Conservation (phyloP, 2,797 vertebrate species). For the Lindbergichthys nudifrons region DNA sequence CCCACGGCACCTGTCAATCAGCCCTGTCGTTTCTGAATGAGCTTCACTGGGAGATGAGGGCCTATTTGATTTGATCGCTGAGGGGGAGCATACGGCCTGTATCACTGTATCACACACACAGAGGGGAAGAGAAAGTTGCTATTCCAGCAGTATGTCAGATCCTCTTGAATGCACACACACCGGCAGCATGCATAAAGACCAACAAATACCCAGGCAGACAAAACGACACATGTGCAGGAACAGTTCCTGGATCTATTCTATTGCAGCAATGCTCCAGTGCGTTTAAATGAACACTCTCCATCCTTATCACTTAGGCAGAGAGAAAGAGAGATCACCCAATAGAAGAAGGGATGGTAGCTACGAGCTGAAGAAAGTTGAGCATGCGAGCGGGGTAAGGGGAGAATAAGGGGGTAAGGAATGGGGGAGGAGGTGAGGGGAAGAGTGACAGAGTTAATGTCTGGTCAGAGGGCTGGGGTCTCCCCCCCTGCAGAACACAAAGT, state of each 20-base stretch:
- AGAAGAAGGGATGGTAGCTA: slow-evolving; percentile 6
- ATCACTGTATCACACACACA: slow-evolving; percentile 64
- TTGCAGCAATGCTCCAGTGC: slow-evolving; percentile 31
- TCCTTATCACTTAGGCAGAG: slow-evolving; percentile 30
- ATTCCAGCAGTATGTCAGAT: slow-evolving; percentile 63
- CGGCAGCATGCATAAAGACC: slow-evolving; percentile 36
- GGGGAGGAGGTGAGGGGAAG: slow-evolving; percentile 8
- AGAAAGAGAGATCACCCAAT: slow-evolving; percentile 19
- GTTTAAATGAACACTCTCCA: slow-evolving; percentile 40
- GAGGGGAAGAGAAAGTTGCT: slow-evolving; percentile 53
- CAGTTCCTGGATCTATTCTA: slow-evolving; percentile 25
- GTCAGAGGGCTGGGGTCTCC: slow-evolving; percentile 50
- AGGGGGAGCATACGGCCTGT: slow-evolving; percentile 69
- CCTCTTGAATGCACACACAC: slow-evolving; percentile 41
- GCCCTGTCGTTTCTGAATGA: slow-evolving; percentile 69
- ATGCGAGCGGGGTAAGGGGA: not conserved
- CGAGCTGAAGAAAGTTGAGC: slow-evolving; percentile 13
- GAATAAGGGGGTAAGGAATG: not conserved
- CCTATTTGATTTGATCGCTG: slow-evolving; percentile 77
- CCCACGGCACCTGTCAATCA: slow-evolving; percentile 79
- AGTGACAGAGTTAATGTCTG: slow-evolving; percentile 38
- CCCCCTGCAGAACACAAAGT: slow-evolving; percentile 63
- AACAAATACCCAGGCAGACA: slow-evolving; percentile 31
- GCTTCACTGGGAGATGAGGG: slow-evolving; percentile 73
- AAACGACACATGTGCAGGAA: slow-evolving; percentile 36